These are phyloP conservation scores for Orthosia incerta DNA, from an alignment of 2,888 invertebrate species.

Conservation along the genomic window DNA sequence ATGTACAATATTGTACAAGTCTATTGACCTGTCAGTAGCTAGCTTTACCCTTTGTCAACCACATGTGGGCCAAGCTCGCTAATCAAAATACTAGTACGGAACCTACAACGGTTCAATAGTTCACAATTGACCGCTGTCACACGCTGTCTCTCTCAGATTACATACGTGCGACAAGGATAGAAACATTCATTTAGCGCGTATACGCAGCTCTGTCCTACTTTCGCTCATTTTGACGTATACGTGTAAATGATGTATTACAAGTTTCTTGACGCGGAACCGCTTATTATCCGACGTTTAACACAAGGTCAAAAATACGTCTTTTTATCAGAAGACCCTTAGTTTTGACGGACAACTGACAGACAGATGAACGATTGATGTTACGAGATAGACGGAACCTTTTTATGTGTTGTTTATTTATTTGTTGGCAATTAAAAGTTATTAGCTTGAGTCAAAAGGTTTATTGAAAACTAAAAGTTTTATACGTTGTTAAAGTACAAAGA, in stretches of 20 bases:
- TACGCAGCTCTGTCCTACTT: constrained; percentile 66
- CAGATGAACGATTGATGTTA: constrained; percentile 61
- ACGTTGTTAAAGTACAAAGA: background rate
- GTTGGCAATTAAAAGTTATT: constrained; percentile 50
- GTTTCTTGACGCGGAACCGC: constrained; percentile 61
- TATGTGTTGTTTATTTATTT: constrained; percentile 54
- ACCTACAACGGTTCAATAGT: constrained; percentile 14
- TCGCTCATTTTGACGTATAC: constrained; percentile 70
- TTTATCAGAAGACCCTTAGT: constrained; percentile 61
- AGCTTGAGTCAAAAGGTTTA: constrained; percentile 25
- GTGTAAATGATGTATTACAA: constrained; percentile 66
- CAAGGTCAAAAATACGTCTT: constrained; percentile 66
- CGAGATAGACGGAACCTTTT: constrained; percentile 51
- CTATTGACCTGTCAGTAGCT: background rate
- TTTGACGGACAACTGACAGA: constrained; percentile 66
- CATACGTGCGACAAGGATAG: constrained; percentile 53
- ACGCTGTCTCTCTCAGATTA: constrained; percentile 50
- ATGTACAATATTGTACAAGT: background rate
- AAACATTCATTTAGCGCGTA: constrained; percentile 31
- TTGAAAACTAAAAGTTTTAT: constrained; percentile 12
- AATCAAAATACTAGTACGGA: constrained; percentile 46
- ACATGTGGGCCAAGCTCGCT: constrained; percentile 6
- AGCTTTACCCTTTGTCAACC: constrained; percentile 2
- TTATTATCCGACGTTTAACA: constrained; percentile 61
- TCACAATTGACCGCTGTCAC: constrained; percentile 20